Percentiles rank a stretch among this genome's conserved stretches.
Evolutionary conservation across 2,113 vertebrate species (phyloP).

Genomic region (Diphyllodes magnificus): DNA sequence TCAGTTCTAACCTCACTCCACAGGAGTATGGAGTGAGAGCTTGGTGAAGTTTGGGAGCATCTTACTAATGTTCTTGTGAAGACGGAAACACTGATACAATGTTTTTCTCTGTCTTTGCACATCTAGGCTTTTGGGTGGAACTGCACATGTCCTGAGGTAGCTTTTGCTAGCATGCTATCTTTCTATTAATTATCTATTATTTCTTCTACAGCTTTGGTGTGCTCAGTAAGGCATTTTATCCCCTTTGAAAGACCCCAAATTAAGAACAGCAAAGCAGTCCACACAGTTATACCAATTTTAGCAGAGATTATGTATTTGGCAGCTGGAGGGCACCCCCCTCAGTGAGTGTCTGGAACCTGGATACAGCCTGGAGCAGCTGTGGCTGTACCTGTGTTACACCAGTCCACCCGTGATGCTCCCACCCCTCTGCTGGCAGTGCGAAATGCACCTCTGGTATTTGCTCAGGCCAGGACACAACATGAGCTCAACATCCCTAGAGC

Average conservation of each 20-base stretch:
- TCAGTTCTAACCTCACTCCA: background rate
- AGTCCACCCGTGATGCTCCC: rapidly evolving
- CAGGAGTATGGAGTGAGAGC: background rate
- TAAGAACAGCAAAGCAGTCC: background rate
- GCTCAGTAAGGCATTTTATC: background rate
- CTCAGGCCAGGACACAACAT: background rate
- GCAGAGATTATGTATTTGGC: background rate
- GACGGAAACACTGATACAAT: background rate
- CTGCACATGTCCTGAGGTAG: background rate
- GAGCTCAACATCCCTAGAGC: background rate
- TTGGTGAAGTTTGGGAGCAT: background rate
- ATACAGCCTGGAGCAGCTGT: background rate
- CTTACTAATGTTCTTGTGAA: background rate
- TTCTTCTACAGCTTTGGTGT: background rate
- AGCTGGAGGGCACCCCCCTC: background rate
- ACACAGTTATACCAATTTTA: background rate
- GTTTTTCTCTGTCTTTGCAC: background rate
- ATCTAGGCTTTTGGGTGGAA: background rate
- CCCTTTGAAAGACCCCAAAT: background rate
- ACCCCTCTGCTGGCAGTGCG: background rate
- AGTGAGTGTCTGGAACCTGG: background rate
- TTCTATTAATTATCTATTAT: background rate
- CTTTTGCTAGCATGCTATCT: background rate
- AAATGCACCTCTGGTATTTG: background rate
- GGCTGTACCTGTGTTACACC: background rate